These are phyloP conservation scores for Protobothrops flavoviridis DNA, from an alignment of 2,113 vertebrate genomes.

Conservation along the genomic window DNA sequence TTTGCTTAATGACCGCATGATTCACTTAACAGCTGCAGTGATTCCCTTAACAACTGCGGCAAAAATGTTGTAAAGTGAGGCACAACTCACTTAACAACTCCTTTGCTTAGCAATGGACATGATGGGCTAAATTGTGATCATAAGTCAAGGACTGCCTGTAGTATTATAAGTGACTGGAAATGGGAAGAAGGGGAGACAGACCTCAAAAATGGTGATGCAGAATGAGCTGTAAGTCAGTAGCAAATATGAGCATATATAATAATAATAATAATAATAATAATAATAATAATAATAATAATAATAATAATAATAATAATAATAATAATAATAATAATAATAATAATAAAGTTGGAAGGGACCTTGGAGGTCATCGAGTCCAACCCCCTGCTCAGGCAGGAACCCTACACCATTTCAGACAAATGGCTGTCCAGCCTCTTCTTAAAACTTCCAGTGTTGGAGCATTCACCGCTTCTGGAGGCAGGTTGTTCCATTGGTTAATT, in stretches of 20 bases:
- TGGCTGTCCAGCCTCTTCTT: no score
- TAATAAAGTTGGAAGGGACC: no score
- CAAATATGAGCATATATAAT: background rate
- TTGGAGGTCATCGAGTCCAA: no score
- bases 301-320: no score
- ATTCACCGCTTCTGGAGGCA: no score
- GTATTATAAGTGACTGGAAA: background rate
- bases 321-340: no score
- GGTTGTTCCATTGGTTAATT: no score
- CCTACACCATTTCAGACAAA: no score
- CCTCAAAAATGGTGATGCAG: background rate
- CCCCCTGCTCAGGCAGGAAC: no score
- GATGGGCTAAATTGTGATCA: background rate
- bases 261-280: no score
- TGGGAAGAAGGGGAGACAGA: background rate
- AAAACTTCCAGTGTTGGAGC: no score
- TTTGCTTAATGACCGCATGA: background rate
- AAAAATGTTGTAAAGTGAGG: background rate
- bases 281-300: no score
- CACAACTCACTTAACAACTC: background rate
- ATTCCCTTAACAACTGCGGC: background rate
- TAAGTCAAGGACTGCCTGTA: background rate
- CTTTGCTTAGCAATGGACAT: background rate
- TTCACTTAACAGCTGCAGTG: background rate
- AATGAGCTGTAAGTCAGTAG: background rate